phyloP scores from a whole-genome alignment of 2,797 vertebrate genomes.

The Hapalemur alaotrensis region DNA sequence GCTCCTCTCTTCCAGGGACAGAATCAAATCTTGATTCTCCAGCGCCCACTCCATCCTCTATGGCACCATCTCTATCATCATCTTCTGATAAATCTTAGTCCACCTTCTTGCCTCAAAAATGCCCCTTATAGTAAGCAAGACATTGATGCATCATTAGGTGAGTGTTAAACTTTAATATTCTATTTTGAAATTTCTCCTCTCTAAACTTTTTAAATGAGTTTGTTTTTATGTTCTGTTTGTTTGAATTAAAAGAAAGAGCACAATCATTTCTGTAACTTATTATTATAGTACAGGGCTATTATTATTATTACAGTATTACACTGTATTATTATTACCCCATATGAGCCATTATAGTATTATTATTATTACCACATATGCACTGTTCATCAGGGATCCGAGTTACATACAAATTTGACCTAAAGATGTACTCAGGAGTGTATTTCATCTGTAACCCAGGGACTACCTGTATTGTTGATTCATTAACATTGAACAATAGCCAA shows the following conservation, averaged over 20 bases:
- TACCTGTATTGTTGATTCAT: neutral
- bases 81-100: neutral
- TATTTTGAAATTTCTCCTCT: neutral
- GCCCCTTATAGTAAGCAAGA: neutral
- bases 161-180: neutral
- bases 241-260: neutral
- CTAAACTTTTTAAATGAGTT: neutral
- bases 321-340: neutral
- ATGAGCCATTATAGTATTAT: neutral
- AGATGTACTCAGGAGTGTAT: neutral
- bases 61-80: neutral
- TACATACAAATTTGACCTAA: neutral
- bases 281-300: neutral
- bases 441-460: neutral
- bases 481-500: neutral
- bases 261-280: neutral
- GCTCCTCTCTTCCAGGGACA: too few species aligned
- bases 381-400: neutral
- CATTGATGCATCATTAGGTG: neutral
- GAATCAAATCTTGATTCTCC: too few species aligned
- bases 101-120: neutral
- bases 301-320: neutral
- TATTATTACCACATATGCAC: neutral
- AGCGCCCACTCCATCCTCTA: too few species aligned
- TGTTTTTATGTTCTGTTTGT: neutral